A percentile compares a stretch with the other conserved stretches of the same genome.
phyloP scores from a whole-genome alignment of 2,113 vertebrate genomes.

The Chloropsis hardwickii region DNA sequence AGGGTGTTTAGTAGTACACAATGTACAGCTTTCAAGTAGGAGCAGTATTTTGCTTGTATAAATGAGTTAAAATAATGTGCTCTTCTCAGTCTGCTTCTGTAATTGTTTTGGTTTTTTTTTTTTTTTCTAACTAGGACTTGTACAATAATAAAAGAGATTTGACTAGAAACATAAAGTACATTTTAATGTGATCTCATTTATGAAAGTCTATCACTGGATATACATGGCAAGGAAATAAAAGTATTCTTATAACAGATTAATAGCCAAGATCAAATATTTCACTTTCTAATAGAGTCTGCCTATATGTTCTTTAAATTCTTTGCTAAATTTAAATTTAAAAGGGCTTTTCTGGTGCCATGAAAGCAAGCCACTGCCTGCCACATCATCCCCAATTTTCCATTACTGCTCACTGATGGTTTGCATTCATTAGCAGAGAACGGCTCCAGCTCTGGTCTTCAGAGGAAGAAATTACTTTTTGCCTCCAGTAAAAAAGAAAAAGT shows the following conservation, averaged over 20 bases:
- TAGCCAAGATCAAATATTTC: constrained; percentile 60
- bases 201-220: constrained; percentile 31
- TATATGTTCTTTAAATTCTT: constrained; percentile 48
- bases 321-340: background rate
- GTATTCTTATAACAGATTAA: constrained; percentile 41
- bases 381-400: background rate
- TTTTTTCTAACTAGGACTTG: background rate
- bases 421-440: background rate
- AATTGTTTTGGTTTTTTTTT: background rate
- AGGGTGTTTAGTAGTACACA: background rate
- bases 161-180: constrained; percentile 20
- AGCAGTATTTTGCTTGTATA: background rate
- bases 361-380: constrained; percentile 27
- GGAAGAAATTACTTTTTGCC: background rate
- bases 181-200: constrained; percentile 47
- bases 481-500: background rate
- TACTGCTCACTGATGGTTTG: constrained; percentile 2
- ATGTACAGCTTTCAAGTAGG: background rate
- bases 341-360: background rate
- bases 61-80: constrained; percentile 18
- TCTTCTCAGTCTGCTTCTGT: background rate
- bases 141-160: constrained; percentile 27
- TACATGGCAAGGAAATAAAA: constrained; percentile 45
- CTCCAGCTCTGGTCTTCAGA: background rate
- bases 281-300: constrained; percentile 20